phyloP scores from a whole-genome alignment of 2,797 vertebrate genomes.

The Mus spretus region DNA sequence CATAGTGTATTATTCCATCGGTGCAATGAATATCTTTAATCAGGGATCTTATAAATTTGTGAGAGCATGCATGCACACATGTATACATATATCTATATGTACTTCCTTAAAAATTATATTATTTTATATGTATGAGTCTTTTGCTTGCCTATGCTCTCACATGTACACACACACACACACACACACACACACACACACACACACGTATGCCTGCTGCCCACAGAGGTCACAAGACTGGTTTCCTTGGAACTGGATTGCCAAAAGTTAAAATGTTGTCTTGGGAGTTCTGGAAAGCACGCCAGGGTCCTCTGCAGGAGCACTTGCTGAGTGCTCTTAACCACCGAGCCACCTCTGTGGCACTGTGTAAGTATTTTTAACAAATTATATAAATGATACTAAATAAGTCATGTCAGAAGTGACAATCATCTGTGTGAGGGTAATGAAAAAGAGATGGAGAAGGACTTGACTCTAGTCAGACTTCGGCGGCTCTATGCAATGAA shows the following conservation, averaged over 20 bases:
- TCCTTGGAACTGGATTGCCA: not conserved
- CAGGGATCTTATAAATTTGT: constrained; percentile 6
- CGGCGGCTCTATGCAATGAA: not conserved
- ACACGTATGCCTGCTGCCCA: not conserved
- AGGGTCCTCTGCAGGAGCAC: not conserved
- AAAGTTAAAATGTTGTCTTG: not conserved
- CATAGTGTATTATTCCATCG: not conserved
- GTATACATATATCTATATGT: not conserved
- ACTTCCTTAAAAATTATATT: not conserved
- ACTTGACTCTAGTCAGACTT: not conserved
- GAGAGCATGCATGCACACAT: not conserved
- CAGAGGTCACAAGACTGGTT: not conserved
- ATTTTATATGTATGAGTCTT: not conserved
- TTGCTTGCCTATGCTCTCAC: not conserved
- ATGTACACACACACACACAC: not conserved
- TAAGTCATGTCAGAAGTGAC: constrained; percentile 26
- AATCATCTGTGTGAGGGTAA: not conserved
- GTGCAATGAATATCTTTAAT: not conserved
- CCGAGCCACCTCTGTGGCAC: too few relatives aligned
- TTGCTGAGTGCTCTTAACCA: not conserved
- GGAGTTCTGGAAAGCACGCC: not conserved
- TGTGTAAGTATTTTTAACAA: not conserved
- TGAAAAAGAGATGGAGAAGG: not conserved
- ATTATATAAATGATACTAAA: constrained; percentile 13
- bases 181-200: not conserved